Base-by-base conservation (phyloP, 1,140 invertebrate species). In the Dolichoris vasculosae region DNA sequence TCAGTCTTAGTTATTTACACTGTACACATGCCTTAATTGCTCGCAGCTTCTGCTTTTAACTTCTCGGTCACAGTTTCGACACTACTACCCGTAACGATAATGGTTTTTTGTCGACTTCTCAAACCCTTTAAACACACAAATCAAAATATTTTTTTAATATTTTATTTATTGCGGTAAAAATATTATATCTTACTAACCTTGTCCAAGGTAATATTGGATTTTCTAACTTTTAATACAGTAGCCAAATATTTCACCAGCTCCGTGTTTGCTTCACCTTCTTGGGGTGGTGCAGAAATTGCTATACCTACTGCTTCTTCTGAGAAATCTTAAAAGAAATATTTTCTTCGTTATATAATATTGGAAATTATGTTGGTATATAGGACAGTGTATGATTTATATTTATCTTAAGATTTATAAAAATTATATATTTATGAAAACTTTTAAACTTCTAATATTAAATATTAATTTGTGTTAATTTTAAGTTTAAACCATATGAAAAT, bases 191-290 rank as follows among this genome's bases (percentile, higher is more conserved):
- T 81, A 90, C 91, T 90, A 90, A 96, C 96, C 91, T 93, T 95
- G 67, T 96, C 95, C 59, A 97, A 90, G 1, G 92, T 92, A 2
- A 97, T 93, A 84, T 96, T 95, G 84, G 95, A 96, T 91, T 97
- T 97, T 86, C 94, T 94, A 0, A 97, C 87, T 30, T 94, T 95
- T 17, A 97, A 91, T 46, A 96, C 89, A 87, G 95, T 94, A 0
- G 96, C 94, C 26, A 97, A 90, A 89, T 95, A 97, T 92, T 96
- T 96, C 0, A 97, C 91, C 15, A 97, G 93, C 90, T 97, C 96
- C 59, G 94, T 94, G 89, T 97, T 97, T 11, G 97, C 97, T 92
- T 97, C 96, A 7, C 96, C 97, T 90, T 97, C 96, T 8, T 96
- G 94, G 6, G 97, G 96, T 43, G 96, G 96, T 7, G 96, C 96